Percentiles rank a stretch among this genome's conserved stretches.
These are phyloP conservation scores for Diadema setosum DNA, from an alignment of 35 echinoderm and acorn worm genomes.

Conservation along the genomic window DNA sequence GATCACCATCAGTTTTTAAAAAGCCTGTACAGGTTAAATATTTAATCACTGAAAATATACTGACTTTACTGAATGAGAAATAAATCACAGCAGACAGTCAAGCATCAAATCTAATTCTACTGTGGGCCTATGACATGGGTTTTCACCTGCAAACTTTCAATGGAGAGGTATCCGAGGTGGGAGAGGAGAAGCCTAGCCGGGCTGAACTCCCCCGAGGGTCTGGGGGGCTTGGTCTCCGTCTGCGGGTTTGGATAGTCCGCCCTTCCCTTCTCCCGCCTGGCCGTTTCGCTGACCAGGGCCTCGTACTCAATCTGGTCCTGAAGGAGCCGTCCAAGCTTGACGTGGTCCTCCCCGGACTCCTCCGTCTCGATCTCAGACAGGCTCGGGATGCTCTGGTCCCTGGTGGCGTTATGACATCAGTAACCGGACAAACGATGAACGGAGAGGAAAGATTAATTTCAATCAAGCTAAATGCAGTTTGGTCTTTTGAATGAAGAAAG, in stretches of 20 bases:
- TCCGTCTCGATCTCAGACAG: slow-evolving; percentile 80
- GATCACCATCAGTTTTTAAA: too few species aligned
- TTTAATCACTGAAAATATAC: too few species aligned
- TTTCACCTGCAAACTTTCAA: slow-evolving; percentile 79
- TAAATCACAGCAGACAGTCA: too few species aligned
- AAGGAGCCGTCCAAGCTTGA: slow-evolving; percentile 47
- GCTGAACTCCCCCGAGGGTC: slow-evolving; percentile 72
- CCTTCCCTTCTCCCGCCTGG: slow-evolving; percentile 51
- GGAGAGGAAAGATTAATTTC: too few species aligned
- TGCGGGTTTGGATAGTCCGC: slow-evolving; percentile 86
- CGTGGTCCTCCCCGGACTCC: slow-evolving; percentile 46
- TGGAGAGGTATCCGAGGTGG: slow-evolving; percentile 78
- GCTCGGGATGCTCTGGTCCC: slow-evolving; percentile 86
- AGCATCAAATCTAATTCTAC: too few species aligned
- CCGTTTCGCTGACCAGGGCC: slow-evolving; percentile 61
- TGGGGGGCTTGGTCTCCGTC: slow-evolving; percentile 83
- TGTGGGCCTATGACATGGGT: too few species aligned
- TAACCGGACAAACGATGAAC: too few species aligned
- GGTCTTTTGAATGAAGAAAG: too few species aligned
- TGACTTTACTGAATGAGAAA: too few species aligned
- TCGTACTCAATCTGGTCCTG: slow-evolving; percentile 90
- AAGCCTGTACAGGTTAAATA: too few species aligned
- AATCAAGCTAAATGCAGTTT: too few species aligned
- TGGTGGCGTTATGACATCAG: too few species aligned
- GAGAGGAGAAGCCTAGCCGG: slow-evolving; percentile 76